Base-by-base conservation (phyloP, 1,140 invertebrate genomes). In the Danaus melanippus region DNA sequence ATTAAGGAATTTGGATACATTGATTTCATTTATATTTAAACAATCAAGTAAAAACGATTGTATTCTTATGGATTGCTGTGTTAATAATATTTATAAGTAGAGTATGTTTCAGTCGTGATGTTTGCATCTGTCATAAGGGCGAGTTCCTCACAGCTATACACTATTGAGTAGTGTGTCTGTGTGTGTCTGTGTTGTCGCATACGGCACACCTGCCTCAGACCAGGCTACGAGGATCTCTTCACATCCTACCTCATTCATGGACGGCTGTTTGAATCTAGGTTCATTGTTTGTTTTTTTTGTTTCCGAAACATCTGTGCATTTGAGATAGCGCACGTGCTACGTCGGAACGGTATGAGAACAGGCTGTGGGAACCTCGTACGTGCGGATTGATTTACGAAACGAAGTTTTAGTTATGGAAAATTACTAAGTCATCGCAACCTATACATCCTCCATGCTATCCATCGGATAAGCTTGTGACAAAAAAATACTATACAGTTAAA, bases 191-290 rank as follows among this genome's bases (percentile, higher is more conserved):
- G 54, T 52, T 63, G 69, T 71, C 67, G 69, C 68, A 68, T 68
- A 69, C 65, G 69, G 64, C 75, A 76, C 80, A 84, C 78, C 80
- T 84, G 79, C 76, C 63, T 70, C 56, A 60, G 58, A 48, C 46
- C 15, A 48, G 11, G 53, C 53, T 15, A 50, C 40, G 10, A 48
- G 50, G 57, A 53, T 55, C 51, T 74, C 60, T 62, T 46, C 60
- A 59, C 47, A 42, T 59, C 62, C 50, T 64, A 63, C 15, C 1
- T 1, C 15, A 15, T 15, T 15, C 15, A 15, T 15, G 15, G 15
- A 15, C 48, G 57, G 53, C 55, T 60, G 60, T 63, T 60, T 54
- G 62, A 66, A 50, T 53, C 58, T 48, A 65, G 43, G 54, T 53
- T 62, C 63, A 63, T 67, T 73, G 53, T 58, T 41, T 47, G 64